Evolutionary conservation across 1,140 invertebrate genomes (phyloP).

Genomic region (Sminthurinus signatus): DNA sequence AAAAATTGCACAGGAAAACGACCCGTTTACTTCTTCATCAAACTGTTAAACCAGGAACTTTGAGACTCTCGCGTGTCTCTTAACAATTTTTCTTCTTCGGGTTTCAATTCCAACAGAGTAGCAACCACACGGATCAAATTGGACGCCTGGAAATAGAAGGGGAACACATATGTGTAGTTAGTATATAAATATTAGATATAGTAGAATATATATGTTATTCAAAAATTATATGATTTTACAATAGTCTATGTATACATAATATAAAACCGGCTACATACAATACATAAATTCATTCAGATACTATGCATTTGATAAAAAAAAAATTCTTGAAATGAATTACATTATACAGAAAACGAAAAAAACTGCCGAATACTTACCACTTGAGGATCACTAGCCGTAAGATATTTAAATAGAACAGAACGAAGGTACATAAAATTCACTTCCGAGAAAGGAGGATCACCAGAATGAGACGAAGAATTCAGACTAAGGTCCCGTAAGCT

Average conservation of each 20-base stretch:
- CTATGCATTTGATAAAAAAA: too few relatives aligned
- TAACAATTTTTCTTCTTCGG: conserved; percentile 80
- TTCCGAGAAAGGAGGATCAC: conserved; percentile 20
- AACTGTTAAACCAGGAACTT: conserved; percentile 5
- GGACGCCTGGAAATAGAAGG: conserved; percentile 62
- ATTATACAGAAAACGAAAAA: too few relatives aligned
- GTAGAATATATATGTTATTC: too few relatives aligned
- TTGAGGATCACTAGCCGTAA: conserved; percentile 36
- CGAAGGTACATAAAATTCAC: conserved; percentile 39
- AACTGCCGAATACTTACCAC: conserved; percentile 22
- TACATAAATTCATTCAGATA: too few relatives aligned
- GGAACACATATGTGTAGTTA: too few relatives aligned
- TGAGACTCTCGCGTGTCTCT: conserved; percentile 36
- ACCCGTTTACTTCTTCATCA: conserved; percentile 10
- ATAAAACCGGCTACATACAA: too few relatives aligned
- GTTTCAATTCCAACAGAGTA: conserved; percentile 70
- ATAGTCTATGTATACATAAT: too few relatives aligned
- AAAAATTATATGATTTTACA: background rate
- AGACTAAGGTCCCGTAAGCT: background rate
- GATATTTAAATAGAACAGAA: conserved; percentile 39
- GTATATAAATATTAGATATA: too few relatives aligned
- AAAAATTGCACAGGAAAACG: too few relatives aligned
- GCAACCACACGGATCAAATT: conserved; percentile 82
- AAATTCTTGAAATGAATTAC: too few relatives aligned
- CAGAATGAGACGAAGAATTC: background rate